phyloP scores from a whole-genome alignment of 2,113 vertebrate genomes.

The Verasper variegatus region DNA sequence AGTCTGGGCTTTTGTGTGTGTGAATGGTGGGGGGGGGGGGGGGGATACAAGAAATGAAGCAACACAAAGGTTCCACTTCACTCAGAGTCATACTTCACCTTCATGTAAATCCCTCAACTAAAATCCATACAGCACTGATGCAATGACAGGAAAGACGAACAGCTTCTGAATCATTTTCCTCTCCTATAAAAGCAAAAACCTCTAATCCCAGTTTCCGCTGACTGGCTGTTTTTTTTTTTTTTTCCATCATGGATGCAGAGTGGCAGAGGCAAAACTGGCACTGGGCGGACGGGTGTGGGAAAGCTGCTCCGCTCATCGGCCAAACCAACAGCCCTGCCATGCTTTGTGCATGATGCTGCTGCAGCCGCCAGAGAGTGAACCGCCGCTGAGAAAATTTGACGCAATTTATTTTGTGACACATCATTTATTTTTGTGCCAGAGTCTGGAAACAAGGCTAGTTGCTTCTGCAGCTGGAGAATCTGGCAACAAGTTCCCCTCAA shows the following conservation, averaged over 20 bases:
- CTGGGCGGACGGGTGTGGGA: conserved; percentile 58
- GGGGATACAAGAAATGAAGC: conserved; percentile 28
- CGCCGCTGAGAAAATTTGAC: conserved; percentile 54
- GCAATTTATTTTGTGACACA: conserved; percentile 60
- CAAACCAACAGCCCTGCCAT: conserved; percentile 55
- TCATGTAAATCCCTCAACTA: conserved; percentile 27
- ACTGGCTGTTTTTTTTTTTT: conserved; percentile 75
- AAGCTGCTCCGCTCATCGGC: conserved; percentile 53
- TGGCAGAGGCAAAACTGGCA: conserved; percentile 47
- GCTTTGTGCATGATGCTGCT: conserved; percentile 64
- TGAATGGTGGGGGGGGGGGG: not conserved
- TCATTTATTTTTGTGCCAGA: conserved; percentile 50
- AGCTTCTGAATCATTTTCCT: conserved; percentile 67
- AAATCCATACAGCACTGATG: conserved; percentile 16
- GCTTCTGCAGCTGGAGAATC: conserved; percentile 62
- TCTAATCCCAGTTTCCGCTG: conserved; percentile 75
- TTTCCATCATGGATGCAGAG: conserved; percentile 61
- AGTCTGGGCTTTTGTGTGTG: conserved; percentile 11
- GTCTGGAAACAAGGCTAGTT: conserved; percentile 48
- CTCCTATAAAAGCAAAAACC: conserved; percentile 69
- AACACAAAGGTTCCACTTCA: conserved; percentile 45
- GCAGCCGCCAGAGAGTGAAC: conserved; percentile 55
- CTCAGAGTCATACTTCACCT: conserved; percentile 46
- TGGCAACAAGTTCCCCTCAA: conserved; percentile 34
- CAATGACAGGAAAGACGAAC: conserved; percentile 50